Evolutionary conservation across 1,140 invertebrate species (phyloP).

Genomic region (Apis laboriosa): DNA sequence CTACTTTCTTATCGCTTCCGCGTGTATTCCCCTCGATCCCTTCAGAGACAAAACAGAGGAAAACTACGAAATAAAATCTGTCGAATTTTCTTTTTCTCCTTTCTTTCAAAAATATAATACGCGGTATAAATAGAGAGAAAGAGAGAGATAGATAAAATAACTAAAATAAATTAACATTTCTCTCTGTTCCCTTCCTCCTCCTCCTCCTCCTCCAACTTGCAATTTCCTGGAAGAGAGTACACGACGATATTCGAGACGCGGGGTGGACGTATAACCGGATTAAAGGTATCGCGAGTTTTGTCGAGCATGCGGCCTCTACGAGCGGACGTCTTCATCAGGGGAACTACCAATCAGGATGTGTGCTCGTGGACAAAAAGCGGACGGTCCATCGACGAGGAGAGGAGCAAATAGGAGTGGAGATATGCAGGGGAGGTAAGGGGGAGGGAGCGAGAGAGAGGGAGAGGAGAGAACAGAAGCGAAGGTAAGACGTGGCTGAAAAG

Average conservation of each 20-base stretch:
- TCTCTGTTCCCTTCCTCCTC: no score
- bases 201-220: neutral
- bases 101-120: no score
- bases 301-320: slow-evolving; percentile 25
- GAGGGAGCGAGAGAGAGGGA: slow-evolving; percentile 17
- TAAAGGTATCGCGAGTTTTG: slow-evolving; percentile 51
- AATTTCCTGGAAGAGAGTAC: neutral
- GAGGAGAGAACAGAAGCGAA: slow-evolving; percentile 15
- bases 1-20: slow-evolving; percentile 23
- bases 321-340: slow-evolving; percentile 73
- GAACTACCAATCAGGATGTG: slow-evolving; percentile 65
- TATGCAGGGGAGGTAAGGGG: neutral
- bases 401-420: neutral
- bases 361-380: slow-evolving; percentile 64
- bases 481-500: slow-evolving; percentile 66
- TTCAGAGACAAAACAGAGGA: neutral
- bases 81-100: neutral
- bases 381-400: slow-evolving; percentile 31
- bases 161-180: neutral
- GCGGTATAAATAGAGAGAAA: no score
- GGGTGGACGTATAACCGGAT: slow-evolving; percentile 49
- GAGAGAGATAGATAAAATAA: neutral
- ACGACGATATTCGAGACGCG: neutral
- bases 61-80: neutral
- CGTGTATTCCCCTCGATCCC: neutral